These are phyloP conservation scores for Agrilus planipennis DNA, from an alignment of 1,140 invertebrate genomes.

Conservation along the genomic window DNA sequence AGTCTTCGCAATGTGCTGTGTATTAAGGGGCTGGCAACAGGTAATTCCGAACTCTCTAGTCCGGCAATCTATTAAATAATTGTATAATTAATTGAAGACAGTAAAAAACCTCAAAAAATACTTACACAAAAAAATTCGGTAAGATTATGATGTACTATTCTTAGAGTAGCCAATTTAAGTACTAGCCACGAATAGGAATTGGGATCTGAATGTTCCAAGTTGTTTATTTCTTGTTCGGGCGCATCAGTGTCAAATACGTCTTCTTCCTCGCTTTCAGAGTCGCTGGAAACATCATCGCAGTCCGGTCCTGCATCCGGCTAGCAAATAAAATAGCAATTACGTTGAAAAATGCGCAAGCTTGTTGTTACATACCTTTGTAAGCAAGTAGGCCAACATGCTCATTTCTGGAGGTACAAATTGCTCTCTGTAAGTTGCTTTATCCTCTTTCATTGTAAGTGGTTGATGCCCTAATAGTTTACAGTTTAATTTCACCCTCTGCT, in stretches of 20 bases:
- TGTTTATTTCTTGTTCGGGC: conserved; percentile 37
- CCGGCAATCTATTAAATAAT: conserved; percentile 25
- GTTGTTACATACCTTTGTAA: conserved; percentile 61
- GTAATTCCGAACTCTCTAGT: conserved; percentile 56
- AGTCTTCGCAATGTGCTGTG: conserved; percentile 78
- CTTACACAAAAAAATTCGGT: conserved; percentile 50
- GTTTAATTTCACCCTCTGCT: conserved; percentile 80
- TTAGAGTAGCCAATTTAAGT: conserved; percentile 77
- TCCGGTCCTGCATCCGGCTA: conserved; percentile 24
- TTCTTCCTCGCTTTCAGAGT: conserved; percentile 59
- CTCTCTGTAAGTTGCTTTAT: conserved; percentile 85
- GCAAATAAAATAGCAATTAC: conserved; percentile 4
- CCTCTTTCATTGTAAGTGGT: conserved; percentile 68
- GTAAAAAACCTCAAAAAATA: background rate
- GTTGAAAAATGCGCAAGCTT: background rate
- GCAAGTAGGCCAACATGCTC: conserved; percentile 88
- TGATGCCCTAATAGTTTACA: conserved; percentile 78
- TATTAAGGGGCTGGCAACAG: conserved; percentile 85
- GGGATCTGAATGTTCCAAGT: conserved; percentile 82
- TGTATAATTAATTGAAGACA: background rate
- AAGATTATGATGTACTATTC: conserved; percentile 70
- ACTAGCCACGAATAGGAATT: conserved; percentile 92
- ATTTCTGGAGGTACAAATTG: conserved; percentile 94
- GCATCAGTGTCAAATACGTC: conserved; percentile 60
- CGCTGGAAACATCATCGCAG: conserved; percentile 44